Evolutionary conservation across 2,888 invertebrate species (phyloP).

Genomic region (Himalopsyche tibetana): DNA sequence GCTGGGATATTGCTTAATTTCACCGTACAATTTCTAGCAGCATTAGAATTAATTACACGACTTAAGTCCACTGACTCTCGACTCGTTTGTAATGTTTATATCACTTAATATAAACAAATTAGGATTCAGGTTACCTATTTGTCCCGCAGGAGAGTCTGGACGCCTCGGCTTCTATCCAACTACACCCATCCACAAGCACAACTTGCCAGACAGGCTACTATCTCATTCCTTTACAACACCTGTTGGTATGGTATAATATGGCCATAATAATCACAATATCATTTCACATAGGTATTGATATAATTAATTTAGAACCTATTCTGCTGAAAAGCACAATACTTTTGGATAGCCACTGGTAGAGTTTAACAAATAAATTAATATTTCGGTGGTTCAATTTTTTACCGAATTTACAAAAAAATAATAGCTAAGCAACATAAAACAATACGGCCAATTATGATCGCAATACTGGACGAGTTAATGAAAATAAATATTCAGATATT

Average conservation of each 20-base stretch:
- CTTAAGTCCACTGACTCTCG: neutral
- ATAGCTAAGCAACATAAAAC: too few species aligned
- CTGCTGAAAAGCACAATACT: too few species aligned
- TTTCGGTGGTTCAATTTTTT: too few species aligned
- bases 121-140: conserved; percentile 20
- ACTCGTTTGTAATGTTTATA: conserved; percentile 36
- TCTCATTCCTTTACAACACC: neutral
- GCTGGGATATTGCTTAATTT: too few species aligned
- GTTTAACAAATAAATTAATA: too few species aligned
- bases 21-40: neutral
- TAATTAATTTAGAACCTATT: neutral
- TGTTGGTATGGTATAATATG: neutral
- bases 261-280: neutral
- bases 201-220: neutral
- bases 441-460: too few species aligned
- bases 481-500: too few species aligned
- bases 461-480: too few species aligned
- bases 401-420: too few species aligned
- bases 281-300: neutral
- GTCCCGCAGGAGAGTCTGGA: conserved; percentile 41
- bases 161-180: neutral
- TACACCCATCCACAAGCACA: neutral
- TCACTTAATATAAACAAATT: conserved; percentile 42
- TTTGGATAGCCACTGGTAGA: too few species aligned
- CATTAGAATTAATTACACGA: neutral